phyloP scores from a whole-genome alignment of 2,113 vertebrate species.

The Shinisaurus crocodilurus region DNA sequence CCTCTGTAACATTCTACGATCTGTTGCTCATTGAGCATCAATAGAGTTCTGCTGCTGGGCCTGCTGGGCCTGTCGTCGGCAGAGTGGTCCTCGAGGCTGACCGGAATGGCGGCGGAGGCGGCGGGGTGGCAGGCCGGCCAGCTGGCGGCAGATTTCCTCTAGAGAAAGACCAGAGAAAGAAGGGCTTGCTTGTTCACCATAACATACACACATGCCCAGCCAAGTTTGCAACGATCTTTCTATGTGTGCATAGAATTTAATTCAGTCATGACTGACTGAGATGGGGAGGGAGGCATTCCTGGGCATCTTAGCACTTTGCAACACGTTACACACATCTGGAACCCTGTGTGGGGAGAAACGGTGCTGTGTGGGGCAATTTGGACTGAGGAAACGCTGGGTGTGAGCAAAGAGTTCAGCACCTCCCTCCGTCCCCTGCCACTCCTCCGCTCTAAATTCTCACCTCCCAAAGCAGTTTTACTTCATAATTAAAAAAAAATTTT shows the following conservation, averaged over 20 bases:
- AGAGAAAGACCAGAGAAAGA: conserved; percentile 34
- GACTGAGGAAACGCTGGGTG: neutral
- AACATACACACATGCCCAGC: conserved; percentile 7
- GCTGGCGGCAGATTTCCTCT: conserved; percentile 82
- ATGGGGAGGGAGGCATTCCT: neutral
- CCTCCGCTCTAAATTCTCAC: neutral
- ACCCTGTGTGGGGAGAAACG: too few relatives aligned
- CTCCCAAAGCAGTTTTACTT: neutral
- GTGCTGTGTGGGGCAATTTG: neutral
- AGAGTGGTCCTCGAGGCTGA: conserved; percentile 66
- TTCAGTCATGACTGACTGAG: neutral
- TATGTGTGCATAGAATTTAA: conserved; percentile 1
- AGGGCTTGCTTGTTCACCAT: neutral
- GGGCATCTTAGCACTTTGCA: neutral
- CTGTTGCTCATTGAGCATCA: conserved; percentile 65
- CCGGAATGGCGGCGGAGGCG: conserved; percentile 75
- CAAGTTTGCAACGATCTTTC: neutral
- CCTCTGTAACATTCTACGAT: conserved; percentile 31
- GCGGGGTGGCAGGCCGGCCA: conserved; percentile 79
- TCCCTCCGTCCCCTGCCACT: neutral
- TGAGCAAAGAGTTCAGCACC: neutral
- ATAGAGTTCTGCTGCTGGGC: conserved; percentile 57
- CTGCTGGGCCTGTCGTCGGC: conserved; percentile 62
- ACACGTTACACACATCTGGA: neutral
- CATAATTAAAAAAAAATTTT: too few relatives aligned